Conservation (phyloP, 2,797 vertebrate species). For the Epinephelus malabaricus region DNA sequence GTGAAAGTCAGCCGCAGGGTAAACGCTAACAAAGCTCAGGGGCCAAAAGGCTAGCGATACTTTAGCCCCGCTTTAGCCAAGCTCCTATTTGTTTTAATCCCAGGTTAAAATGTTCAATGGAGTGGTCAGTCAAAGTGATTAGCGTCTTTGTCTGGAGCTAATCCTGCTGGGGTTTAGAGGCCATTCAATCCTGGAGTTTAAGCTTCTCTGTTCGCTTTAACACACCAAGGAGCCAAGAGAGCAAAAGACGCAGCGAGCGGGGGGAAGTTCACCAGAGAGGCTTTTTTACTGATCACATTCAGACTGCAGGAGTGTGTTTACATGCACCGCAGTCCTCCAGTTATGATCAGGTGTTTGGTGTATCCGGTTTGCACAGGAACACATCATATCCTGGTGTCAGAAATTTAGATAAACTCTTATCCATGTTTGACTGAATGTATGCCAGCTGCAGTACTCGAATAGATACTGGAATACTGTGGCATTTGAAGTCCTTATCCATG, state of each 20-base stretch:
- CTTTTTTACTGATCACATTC: constrained; percentile 9
- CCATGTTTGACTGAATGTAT: too few relatives aligned
- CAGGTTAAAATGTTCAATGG: constrained; percentile 66
- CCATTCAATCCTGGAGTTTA: constrained; percentile 79
- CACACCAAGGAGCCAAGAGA: constrained; percentile 82
- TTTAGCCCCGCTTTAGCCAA: constrained; percentile 33
- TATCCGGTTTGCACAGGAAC: background rate
- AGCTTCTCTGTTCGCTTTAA: constrained; percentile 84
- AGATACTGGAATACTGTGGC: too few relatives aligned
- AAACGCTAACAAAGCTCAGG: constrained; percentile 48
- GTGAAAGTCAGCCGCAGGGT: constrained; percentile 30
- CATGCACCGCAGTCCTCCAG: background rate
- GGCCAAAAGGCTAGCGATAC: constrained; percentile 45
- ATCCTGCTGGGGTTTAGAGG: constrained; percentile 73
- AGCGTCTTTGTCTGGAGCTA: constrained; percentile 77
- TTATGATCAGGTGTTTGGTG: background rate
- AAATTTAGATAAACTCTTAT: background rate
- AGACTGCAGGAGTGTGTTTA: constrained; percentile 1
- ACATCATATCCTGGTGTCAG: background rate
- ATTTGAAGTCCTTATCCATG: too few relatives aligned
- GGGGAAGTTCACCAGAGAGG: background rate
- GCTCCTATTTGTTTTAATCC: constrained; percentile 64
- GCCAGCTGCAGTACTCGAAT: too few relatives aligned
- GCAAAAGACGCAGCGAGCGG: constrained; percentile 66
- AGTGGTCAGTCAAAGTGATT: constrained; percentile 77